Evolutionary conservation across 2,797 vertebrate species (phyloP).

Genomic region (Myiothlypis chrysogaster): DNA sequence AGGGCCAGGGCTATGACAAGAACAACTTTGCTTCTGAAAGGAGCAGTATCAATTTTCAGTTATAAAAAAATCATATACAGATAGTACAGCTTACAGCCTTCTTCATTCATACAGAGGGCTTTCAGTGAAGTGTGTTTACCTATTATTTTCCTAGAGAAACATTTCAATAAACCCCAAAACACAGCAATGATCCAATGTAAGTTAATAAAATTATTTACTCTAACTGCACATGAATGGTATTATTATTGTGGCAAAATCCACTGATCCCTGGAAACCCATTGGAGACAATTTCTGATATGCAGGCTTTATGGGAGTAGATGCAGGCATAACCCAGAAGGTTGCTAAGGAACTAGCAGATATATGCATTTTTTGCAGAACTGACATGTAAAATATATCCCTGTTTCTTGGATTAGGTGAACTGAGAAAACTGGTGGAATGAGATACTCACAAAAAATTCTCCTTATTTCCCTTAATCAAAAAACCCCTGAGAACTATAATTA

Average conservation of each 20-base stretch:
- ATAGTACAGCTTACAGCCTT: not conserved
- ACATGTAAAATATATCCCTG: not conserved
- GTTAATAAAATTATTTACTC: constrained; percentile 4
- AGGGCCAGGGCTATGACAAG: not conserved
- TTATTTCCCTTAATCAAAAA: constrained; percentile 36
- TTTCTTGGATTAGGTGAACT: constrained; percentile 17
- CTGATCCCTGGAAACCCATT: not conserved
- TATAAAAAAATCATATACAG: not conserved
- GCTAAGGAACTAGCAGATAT: constrained; percentile 38
- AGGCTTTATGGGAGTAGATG: not conserved
- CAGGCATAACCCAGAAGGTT: constrained; percentile 16
- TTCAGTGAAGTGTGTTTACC: not conserved
- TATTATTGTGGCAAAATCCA: not conserved
- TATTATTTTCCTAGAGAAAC: not conserved
- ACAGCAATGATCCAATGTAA: not conserved
- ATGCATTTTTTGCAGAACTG: constrained; percentile 25
- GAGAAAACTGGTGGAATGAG: not conserved
- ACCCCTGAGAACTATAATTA: constrained; percentile 13
- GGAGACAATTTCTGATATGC: not conserved
- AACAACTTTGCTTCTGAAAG: not conserved
- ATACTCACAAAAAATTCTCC: constrained; percentile 17
- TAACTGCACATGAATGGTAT: not conserved
- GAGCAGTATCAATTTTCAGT: not conserved
- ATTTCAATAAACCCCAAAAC: not conserved
- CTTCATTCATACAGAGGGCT: not conserved